Evolutionary conservation across 2,797 vertebrate species (phyloP).

Genomic region (Allobates femoralis): DNA sequence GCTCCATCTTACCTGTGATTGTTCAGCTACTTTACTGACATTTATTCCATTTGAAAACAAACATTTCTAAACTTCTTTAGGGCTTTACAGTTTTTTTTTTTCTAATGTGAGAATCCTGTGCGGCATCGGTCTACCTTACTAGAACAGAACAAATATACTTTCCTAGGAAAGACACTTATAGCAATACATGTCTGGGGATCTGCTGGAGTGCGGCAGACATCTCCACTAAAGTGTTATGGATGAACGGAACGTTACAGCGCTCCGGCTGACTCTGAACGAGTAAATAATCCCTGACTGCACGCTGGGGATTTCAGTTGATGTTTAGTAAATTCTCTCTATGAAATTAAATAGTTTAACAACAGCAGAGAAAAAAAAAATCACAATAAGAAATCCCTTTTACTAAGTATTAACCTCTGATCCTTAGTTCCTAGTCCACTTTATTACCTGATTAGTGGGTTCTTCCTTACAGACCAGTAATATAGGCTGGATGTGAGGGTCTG

Average conservation of each 20-base stretch:
- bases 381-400: neutral
- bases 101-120: neutral
- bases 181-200: slow-evolving; percentile 46
- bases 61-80: neutral
- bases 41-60: too few species aligned
- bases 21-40: too few species aligned
- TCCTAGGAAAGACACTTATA: slow-evolving; percentile 24
- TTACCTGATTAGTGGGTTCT: neutral
- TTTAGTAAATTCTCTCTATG: neutral
- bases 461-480: neutral
- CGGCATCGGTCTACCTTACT: slow-evolving; percentile 13
- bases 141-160: slow-evolving; percentile 34
- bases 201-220: slow-evolving; percentile 13
- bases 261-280: neutral
- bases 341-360: neutral
- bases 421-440: neutral
- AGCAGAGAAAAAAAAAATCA: neutral
- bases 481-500: too few species aligned
- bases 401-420: too few species aligned
- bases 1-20: too few species aligned
- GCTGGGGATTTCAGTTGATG: neutral
- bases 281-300: slow-evolving; percentile 5
- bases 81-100: neutral
- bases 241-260: neutral
- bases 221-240: slow-evolving; percentile 27